Percentiles rank a stretch among this genome's conserved stretches.
These are phyloP conservation scores for Trichopria drosophilae DNA, from an alignment of 2,888 invertebrate species.

Conservation along the genomic window DNA sequence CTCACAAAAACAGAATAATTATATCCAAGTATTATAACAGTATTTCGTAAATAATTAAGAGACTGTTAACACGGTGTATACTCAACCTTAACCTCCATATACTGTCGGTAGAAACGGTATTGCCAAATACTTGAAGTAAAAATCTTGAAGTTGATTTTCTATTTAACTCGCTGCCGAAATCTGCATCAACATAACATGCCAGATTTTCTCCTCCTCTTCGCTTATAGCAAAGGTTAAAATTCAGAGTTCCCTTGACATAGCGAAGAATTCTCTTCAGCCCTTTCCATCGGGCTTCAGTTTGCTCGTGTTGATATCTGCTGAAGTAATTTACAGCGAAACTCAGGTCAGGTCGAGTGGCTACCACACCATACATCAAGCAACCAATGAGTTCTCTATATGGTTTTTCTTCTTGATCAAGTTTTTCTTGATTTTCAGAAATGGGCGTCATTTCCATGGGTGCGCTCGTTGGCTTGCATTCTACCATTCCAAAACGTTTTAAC, in stretches of 20 bases:
- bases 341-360: slow-evolving; percentile 31
- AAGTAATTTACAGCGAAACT: slow-evolving; percentile 27
- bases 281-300: slow-evolving; percentile 29
- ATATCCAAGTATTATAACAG: too few species aligned
- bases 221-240: slow-evolving; percentile 4
- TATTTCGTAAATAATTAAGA: too few species aligned
- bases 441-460: slow-evolving; percentile 36
- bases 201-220: neutral
- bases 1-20: too few species aligned
- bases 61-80: too few species aligned
- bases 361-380: slow-evolving; percentile 32
- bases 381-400: slow-evolving; percentile 33
- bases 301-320: slow-evolving; percentile 27
- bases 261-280: slow-evolving; percentile 35
- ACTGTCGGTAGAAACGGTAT: too few species aligned
- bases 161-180: slow-evolving; percentile 7
- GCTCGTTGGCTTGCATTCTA: slow-evolving; percentile 35
- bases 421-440: slow-evolving; percentile 10
- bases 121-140: too few species aligned
- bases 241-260: slow-evolving; percentile 22
- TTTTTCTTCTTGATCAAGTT: slow-evolving; percentile 19
- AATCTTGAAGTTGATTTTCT: too few species aligned
- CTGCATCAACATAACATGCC: slow-evolving; percentile 12
- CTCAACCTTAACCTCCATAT: too few species aligned
- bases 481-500: slow-evolving; percentile 41